Conservation (phyloP, 2,797 vertebrate species). For the Chelon labrosus region DNA sequence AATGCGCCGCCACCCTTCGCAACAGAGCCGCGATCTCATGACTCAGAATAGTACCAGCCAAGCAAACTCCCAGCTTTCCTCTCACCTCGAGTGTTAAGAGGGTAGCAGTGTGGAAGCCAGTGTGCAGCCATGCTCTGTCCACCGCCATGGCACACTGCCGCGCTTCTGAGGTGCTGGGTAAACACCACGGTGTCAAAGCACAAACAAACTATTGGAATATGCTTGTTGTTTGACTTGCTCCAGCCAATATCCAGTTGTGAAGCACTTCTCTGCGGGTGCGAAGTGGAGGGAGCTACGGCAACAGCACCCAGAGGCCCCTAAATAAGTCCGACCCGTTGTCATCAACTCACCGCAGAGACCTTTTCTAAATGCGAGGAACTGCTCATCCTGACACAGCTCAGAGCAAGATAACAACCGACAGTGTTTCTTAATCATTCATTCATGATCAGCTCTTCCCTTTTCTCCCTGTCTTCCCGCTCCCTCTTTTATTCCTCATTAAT, state of each 20-base stretch:
- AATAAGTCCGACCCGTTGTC: slow-evolving; percentile 20
- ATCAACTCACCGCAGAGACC: slow-evolving; percentile 21
- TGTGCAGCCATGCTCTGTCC: slow-evolving; percentile 56
- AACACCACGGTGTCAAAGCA: slow-evolving; percentile 74
- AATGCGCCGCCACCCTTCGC: slow-evolving; percentile 13
- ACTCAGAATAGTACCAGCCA: slow-evolving; percentile 46
- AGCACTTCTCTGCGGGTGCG: slow-evolving; percentile 63
- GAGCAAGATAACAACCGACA: slow-evolving; percentile 31
- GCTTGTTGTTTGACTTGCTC: slow-evolving; percentile 62
- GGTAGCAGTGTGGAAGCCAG: slow-evolving; percentile 68
- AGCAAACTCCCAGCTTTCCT: slow-evolving; percentile 59
- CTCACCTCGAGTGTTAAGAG: slow-evolving; percentile 63
- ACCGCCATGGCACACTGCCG: slow-evolving; percentile 64
- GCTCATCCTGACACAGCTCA: slow-evolving; percentile 46
- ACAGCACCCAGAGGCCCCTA: slow-evolving; percentile 17
- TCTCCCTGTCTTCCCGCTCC: slow-evolving; percentile 21
- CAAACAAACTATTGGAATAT: slow-evolving; percentile 73
- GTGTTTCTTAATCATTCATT: slow-evolving; percentile 65
- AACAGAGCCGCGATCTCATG: slow-evolving; percentile 35
- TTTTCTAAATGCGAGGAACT: slow-evolving; percentile 45
- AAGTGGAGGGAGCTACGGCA: slow-evolving; percentile 45
- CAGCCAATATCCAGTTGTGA: slow-evolving; percentile 64
- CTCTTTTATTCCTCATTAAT: slow-evolving; percentile 54
- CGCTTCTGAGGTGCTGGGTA: slow-evolving; percentile 74
- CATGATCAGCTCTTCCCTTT: slow-evolving; percentile 43